phyloP scores from a whole-genome alignment of 1,140 invertebrate species.

The Heliothis subflexa region DNA sequence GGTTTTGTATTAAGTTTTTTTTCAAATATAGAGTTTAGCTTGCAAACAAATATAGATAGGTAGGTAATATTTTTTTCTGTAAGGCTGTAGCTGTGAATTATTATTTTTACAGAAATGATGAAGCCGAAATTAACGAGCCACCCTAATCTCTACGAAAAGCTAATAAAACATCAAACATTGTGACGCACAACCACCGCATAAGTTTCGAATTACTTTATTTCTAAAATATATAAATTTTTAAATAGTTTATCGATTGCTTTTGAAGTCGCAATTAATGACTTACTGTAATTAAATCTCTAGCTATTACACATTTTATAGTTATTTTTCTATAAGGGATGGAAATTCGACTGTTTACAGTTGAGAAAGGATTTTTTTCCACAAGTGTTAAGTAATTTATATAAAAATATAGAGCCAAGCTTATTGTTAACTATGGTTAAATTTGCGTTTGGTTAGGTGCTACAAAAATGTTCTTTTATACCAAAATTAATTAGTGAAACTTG shows the following conservation, averaged over 20 bases:
- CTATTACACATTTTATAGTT: slow-evolving; percentile 36
- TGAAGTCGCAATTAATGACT: slow-evolving; percentile 22
- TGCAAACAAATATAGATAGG: too few relatives aligned
- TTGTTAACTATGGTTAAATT: slow-evolving; percentile 56
- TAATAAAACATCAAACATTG: slow-evolving; percentile 74
- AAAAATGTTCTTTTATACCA: slow-evolving; percentile 41
- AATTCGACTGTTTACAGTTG: slow-evolving; percentile 52
- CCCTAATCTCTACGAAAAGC: slow-evolving; percentile 67
- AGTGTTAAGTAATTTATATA: slow-evolving; percentile 45
- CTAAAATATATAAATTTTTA: slow-evolving; percentile 42
- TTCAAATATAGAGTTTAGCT: too few relatives aligned
- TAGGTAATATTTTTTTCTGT: too few relatives aligned
- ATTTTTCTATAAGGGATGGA: slow-evolving; percentile 45
- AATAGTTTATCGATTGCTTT: slow-evolving; percentile 41
- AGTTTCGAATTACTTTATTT: slow-evolving; percentile 57
- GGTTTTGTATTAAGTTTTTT: too few relatives aligned
- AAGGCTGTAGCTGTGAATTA: too few relatives aligned
- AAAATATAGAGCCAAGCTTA: slow-evolving; percentile 62
- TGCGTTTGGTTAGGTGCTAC: slow-evolving; percentile 59
- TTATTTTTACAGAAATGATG: slow-evolving; percentile 79
- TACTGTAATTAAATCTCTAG: slow-evolving; percentile 23
- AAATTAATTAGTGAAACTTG: slow-evolving; percentile 47
- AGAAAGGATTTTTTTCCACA: slow-evolving; percentile 57
- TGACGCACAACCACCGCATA: slow-evolving; percentile 72
- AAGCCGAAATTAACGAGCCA: slow-evolving; percentile 70